Evolutionary conservation across 2,888 invertebrate species (phyloP).

Genomic region (Aromia moschata): DNA sequence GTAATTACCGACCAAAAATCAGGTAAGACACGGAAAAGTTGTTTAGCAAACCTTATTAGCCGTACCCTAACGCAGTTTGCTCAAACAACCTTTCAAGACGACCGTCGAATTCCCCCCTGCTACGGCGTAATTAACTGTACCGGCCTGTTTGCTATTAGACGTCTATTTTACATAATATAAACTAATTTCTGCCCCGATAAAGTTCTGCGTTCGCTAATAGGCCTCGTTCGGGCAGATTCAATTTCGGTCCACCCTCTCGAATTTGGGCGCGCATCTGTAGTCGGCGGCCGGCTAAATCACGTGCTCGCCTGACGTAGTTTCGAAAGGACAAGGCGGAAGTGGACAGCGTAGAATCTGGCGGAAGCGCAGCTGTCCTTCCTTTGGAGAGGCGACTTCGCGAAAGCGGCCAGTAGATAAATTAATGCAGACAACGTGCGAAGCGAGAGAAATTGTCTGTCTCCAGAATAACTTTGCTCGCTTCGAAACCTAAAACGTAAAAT

Average conservation of each 20-base stretch:
- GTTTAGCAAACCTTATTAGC: too few relatives aligned
- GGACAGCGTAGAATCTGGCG: slow-evolving; percentile 16
- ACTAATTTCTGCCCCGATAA: slow-evolving; percentile 1
- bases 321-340: slow-evolving; percentile 21
- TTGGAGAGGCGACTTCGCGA: neutral
- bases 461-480: too few relatives aligned
- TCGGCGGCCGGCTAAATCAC: slow-evolving; percentile 14
- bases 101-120: neutral
- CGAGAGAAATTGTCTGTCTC: too few relatives aligned
- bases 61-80: too few relatives aligned
- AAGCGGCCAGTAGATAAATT: slow-evolving; percentile 9
- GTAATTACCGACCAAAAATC: too few relatives aligned
- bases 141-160: neutral
- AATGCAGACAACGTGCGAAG: too few relatives aligned
- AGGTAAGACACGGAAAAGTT: too few relatives aligned
- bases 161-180: neutral
- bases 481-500: too few relatives aligned
- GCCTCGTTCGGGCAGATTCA: slow-evolving; percentile 4
- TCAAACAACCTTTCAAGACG: neutral
- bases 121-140: neutral
- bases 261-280: slow-evolving; percentile 19
- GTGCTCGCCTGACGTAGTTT: slow-evolving; percentile 18
- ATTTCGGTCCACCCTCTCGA: slow-evolving; percentile 16
- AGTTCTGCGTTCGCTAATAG: neutral
- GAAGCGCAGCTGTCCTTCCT: slow-evolving; percentile 17